Evolutionary conservation across 2,797 vertebrate species (phyloP), one percentile per base, ranked within the genome.

Genomic region (Pempheris klunzingeri): DNA sequence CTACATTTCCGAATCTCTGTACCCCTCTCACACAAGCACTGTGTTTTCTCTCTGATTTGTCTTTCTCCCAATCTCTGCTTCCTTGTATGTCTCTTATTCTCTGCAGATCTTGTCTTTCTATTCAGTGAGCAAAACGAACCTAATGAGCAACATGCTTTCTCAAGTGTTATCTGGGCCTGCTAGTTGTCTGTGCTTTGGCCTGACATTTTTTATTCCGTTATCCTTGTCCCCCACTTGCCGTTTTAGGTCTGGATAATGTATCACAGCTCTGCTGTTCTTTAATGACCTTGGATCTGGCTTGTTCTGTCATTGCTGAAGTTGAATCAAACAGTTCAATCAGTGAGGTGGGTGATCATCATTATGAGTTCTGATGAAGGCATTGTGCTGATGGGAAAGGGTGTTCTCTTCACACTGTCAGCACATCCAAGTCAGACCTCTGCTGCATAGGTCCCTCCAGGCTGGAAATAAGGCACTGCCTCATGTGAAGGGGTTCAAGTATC

Each of bases 211-310:
- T 57, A 60, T 18, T 18, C 61, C 44, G 5, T 44, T 75, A 50
- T 36, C 49, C 59, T 67, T 60, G 50, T 47, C 54, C 28, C 9
- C 18, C 32, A 15, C 32, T 67, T 52, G 38, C 34, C 53, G 76
- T 62, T 50, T 12, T 62, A 41, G 49, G 34, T 61, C 76, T 77
- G 78, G 70, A 73, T 69, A 71, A 58, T 87, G 74, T 78, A 75
- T 66, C 28, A 20, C 20, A 60, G 53, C 50, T 14, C 49, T 22
- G 20, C 39, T 62, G 30, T 71, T 84, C 18, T 73, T 63, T 38
- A 64, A 47, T 69, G 62, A 67, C 65, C 80, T 68, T 50, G 41
- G 57, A 62, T 81, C 34, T 49, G 43, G 41, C 17, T 69, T 60
- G 50, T 59, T 75, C 53, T 28, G 39, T 30, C 28, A 55, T 66